phyloP scores from a whole-genome alignment of 2,888 invertebrate genomes.

The Catocala nupta region DNA sequence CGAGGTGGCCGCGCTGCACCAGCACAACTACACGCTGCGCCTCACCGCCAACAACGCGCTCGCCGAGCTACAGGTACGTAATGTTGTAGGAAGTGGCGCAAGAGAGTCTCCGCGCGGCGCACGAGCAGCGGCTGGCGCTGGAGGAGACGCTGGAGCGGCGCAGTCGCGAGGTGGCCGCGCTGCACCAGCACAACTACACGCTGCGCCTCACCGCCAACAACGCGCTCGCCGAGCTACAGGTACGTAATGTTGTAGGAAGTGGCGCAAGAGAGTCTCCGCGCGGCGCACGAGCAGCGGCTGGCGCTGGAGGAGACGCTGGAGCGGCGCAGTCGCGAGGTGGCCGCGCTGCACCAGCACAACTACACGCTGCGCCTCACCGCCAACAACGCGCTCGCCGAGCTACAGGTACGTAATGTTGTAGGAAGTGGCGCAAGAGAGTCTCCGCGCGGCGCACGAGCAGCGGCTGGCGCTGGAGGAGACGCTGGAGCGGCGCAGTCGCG shows the following conservation, averaged over 20 bases:
- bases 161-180: slow-evolving; percentile 76
- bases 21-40: no score
- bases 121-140: slow-evolving; percentile 95
- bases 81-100: no score
- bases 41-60: no score
- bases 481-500: slow-evolving; percentile 78
- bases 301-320: slow-evolving; percentile 88
- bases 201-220: no score
- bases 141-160: slow-evolving; percentile 81
- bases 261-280: no score
- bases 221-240: no score
- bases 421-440: no score
- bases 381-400: no score
- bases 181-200: slow-evolving; percentile 83
- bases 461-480: slow-evolving; percentile 91
- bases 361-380: no score
- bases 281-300: slow-evolving; percentile 92
- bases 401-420: no score
- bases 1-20: slow-evolving; percentile 79
- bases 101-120: slow-evolving; percentile 94
- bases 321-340: slow-evolving; percentile 78
- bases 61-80: no score
- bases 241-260: no score
- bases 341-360: slow-evolving; percentile 80
- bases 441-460: slow-evolving; percentile 95